A percentile compares a stretch with the other conserved stretches of the same genome.
Evolutionary conservation across 2,797 vertebrate genomes (phyloP).

Genomic region (Alauda arvensis): DNA sequence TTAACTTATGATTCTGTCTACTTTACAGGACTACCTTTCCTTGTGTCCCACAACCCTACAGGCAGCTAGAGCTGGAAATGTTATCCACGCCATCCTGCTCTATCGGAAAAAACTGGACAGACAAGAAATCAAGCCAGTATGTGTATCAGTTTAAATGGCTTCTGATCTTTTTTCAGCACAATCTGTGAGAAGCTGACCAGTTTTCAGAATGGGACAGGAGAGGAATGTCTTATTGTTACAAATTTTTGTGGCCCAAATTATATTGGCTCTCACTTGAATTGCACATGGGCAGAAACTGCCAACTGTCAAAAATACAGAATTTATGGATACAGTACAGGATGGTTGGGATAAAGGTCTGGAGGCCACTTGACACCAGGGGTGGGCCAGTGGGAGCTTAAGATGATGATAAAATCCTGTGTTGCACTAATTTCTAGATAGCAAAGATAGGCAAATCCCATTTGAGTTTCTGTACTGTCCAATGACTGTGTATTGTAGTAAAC

Average conservation of each 20-base stretch:
- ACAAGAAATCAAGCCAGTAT: slow-evolving; percentile 92
- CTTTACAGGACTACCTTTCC: slow-evolving; percentile 87
- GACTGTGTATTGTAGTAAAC: neutral
- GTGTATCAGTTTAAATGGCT: slow-evolving; percentile 41
- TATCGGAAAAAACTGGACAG: slow-evolving; percentile 93
- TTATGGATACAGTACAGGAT: neutral
- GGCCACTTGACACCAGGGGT: neutral
- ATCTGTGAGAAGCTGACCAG: neutral
- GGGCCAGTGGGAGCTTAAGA: neutral
- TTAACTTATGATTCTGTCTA: neutral
- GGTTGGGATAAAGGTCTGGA: neutral
- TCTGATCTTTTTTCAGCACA: neutral
- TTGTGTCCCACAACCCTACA: slow-evolving; percentile 84
- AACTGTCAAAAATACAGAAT: neutral
- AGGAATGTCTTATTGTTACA: neutral
- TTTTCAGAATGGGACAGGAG: neutral
- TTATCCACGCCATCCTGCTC: slow-evolving; percentile 88
- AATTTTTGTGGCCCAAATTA: neutral
- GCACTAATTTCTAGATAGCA: neutral
- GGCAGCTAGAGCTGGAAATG: slow-evolving; percentile 90
- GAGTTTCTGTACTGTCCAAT: neutral
- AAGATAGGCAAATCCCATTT: neutral
- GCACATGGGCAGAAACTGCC: neutral
- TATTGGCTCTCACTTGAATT: neutral
- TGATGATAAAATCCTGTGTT: neutral